A percentile compares a stretch with the other conserved stretches of the same genome.
Conservation (phyloP, 1,140 invertebrate genomes). For the Paraescarpia echinospica region DNA sequence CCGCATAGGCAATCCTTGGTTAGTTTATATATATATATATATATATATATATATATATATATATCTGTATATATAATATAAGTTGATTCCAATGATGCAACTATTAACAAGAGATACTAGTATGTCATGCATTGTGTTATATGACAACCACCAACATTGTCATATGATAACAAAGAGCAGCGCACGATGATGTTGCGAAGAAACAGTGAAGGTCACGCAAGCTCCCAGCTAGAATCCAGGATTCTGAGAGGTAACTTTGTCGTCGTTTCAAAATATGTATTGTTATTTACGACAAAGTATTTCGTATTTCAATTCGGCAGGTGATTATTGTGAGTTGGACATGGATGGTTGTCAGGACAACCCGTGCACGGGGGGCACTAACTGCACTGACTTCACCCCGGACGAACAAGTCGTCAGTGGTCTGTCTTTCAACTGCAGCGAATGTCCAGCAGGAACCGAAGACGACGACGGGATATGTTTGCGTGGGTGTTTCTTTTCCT, state of each 20-base stretch:
- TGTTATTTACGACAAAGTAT: neutral
- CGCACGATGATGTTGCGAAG: no score
- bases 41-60: no score
- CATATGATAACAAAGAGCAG: no score
- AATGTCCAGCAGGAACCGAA: conserved; percentile 2
- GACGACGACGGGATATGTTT: neutral
- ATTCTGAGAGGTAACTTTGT: no score
- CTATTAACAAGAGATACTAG: no score
- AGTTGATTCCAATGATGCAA: no score
- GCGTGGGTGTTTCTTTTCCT: neutral
- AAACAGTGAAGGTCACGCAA: no score
- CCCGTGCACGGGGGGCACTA: neutral
- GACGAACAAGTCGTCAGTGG: neutral
- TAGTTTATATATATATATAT: no score
- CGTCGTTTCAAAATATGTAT: neutral
- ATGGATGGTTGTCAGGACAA: conserved; percentile 10
- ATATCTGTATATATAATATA: no score
- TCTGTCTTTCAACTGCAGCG: conserved; percentile 2
- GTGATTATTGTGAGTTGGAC: neutral
- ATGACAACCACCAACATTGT: no score
- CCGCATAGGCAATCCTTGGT: neutral
- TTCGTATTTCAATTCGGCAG: neutral
- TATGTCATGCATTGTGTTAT: no score
- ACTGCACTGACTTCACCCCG: conserved; percentile 1
- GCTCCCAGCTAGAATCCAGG: no score